Evolutionary conservation across 2,888 invertebrate genomes (phyloP), one percentile per base, ranked within the genome.

Genomic region (Spisula solida): DNA sequence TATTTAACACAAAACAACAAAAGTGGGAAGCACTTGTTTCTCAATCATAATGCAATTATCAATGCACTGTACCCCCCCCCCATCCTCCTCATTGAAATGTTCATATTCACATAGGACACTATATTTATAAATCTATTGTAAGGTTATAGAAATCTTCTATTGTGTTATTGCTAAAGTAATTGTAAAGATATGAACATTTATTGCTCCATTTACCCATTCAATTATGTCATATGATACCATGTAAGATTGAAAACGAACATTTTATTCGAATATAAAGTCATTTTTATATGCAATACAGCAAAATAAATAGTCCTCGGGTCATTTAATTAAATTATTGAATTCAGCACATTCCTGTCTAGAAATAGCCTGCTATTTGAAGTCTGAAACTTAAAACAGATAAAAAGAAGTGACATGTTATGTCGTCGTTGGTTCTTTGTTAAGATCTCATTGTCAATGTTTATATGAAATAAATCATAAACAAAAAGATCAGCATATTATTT

Each of bases 271-370:
- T 34, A 75, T 75, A 12, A 70, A 70, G 31, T 31, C 29, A 31
- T 70, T 70, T 70, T 70, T 16, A 70, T 60, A 60, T 60, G 70
- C 70, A 70, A 70, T 31, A 75, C 18, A 31, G 75, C 25, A 34
- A 75, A 75, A 75, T 34, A 75, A 66, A 66, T 66, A 66, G 25
- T 66, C 60, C 60, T 66, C n/a, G 25, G 60, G 60, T 25, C 25
- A 66, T 66, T 66, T 66, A 66, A 66, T 66, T 66, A 66, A 66
- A 66, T 56, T 66, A 25, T 66, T n/a, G 60, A 66, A 66, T 66
- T n/a, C 20, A 56, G n/a, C 56, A 66, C 60, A 66, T 66, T 66
- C 60, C 25, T 66, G 20, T 10, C 25, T n/a, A 25, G 12, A 25
- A 2, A 66, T 8, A 66, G 12, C 25, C 60, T 25, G 60, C 25